Base-by-base conservation (phyloP, 2,113 vertebrate species). In the Eupsittula cactorum region DNA sequence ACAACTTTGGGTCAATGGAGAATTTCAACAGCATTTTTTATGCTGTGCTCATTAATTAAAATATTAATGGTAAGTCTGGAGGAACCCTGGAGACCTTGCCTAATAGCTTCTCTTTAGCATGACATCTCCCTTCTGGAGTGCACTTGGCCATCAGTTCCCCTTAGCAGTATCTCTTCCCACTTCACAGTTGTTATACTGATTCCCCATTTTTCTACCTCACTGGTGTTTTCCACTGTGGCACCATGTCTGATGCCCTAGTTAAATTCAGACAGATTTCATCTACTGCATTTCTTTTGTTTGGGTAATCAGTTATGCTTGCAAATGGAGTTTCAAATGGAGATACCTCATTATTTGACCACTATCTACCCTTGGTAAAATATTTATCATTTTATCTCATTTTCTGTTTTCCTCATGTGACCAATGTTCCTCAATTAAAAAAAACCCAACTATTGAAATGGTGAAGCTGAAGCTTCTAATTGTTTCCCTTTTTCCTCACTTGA, bases 381-480 rank as follows among this genome's bases (percentile, higher is more conserved):
- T 84, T 87, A 95, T 31, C 57, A 94, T 95, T 96, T 96, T 82
- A 62, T 89, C 77, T 75, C 42, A 52, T 89, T 91, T 91, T 95
- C 64, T 75, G 16, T 93, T 89, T 95, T 53, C 67, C 47, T 76
- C 81, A 69, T 47, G 31, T 79, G 67, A n/a, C 35, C 60, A 71
- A 50, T 0, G 1, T 39, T 64, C 17, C 17, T 88, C 10, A 10
- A 13, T n/a, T 52, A n/a, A 59, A 59, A n/a, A 33, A 21, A 6
- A 0, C 20, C 8, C 31, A n/a, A n/a, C 33, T 63, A 33, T 16
- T 46, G 37, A 21, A 37, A 37, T 53, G 16, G 16, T 21, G 23
- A 84, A 88, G 16, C 24, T 4, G 4, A 60, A 74, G 16, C 18
- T 82, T 69, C 41, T 25, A 65, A 1, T 35, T 1, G 13, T 55